Conservation (phyloP, 2,797 vertebrate species). For the Allobates femoralis region DNA sequence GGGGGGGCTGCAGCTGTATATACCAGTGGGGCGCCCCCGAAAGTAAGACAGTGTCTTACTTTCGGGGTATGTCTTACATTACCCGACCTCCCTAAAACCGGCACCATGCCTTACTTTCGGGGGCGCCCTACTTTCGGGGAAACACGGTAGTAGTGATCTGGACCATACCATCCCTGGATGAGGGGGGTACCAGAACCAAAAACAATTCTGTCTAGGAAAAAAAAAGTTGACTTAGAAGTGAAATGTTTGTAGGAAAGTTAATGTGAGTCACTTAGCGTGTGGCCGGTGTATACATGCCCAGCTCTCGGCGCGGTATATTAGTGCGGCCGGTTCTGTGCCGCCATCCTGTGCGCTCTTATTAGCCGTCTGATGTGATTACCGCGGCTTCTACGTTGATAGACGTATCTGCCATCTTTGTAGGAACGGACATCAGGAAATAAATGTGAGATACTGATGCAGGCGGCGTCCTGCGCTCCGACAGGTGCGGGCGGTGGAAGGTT, state of each 20-base stretch:
- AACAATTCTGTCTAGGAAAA: background rate
- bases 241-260: constrained; percentile 8
- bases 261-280: constrained; percentile 8
- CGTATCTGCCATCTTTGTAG: constrained; percentile 57
- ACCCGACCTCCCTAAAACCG: no score
- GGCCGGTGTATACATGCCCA: constrained; percentile 28
- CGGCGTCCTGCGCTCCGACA: constrained; percentile 55
- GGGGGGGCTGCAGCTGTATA: no score
- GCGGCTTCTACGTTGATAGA: constrained; percentile 14
- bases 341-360: constrained; percentile 14
- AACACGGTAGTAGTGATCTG: background rate
- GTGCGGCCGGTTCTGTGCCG: constrained; percentile 5
- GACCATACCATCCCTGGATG: background rate
- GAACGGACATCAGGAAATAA: constrained; percentile 27
- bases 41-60: no score
- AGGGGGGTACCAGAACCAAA: background rate
- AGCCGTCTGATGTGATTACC: constrained; percentile 42
- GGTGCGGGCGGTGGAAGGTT: no score
- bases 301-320: constrained; percentile 32
- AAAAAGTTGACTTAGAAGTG: background rate
- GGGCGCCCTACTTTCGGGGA: no score
- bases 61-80: no score
- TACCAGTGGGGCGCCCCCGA: no score
- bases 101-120: no score
- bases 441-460: background rate